A percentile compares a stretch with the other conserved stretches of the same genome.
Evolutionary conservation across 2,113 vertebrate genomes (phyloP).

Genomic region (Spea multiplicata): DNA sequence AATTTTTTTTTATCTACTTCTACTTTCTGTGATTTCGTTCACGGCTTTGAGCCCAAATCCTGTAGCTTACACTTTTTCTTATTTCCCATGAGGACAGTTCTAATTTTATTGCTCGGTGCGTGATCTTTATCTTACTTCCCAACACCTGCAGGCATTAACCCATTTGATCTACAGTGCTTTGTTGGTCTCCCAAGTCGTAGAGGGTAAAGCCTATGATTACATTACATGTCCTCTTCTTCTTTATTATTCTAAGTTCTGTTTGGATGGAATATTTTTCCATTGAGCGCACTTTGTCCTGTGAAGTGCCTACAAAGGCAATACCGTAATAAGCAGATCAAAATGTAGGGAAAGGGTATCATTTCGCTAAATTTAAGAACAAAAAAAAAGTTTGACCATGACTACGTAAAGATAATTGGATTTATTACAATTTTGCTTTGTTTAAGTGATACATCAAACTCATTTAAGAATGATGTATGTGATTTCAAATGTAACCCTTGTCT

Average conservation of each 20-base stretch:
- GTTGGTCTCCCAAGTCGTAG: slow-evolving; percentile 13
- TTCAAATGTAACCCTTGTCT: too few relatives aligned
- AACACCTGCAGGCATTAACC: slow-evolving; percentile 23
- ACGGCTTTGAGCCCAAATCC: slow-evolving; percentile 21
- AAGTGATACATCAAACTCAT: too few relatives aligned
- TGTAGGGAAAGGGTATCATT: not conserved
- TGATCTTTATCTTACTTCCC: slow-evolving; percentile 26
- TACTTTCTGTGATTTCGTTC: slow-evolving; percentile 28
- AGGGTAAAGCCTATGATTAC: not conserved
- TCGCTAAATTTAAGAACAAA: not conserved
- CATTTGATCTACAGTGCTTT: slow-evolving; percentile 10
- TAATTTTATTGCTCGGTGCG: slow-evolving; percentile 33
- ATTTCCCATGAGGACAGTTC: slow-evolving; percentile 38
- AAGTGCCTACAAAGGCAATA: not conserved
- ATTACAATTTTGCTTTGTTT: not conserved
- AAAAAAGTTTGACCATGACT: not conserved
- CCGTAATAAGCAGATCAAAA: not conserved
- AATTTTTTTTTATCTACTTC: slow-evolving; percentile 10
- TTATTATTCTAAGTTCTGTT: slow-evolving; percentile 1
- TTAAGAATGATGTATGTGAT: too few relatives aligned
- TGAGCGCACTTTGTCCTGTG: not conserved
- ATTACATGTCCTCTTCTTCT: not conserved
- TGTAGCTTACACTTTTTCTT: slow-evolving; percentile 29
- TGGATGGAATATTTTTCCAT: slow-evolving; percentile 1
- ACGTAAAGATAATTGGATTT: not conserved